A percentile compares a stretch with the other conserved stretches of the same genome.
Conservation (phyloP, 53 echinoderm and acorn worm genomes). For the Mesocentrotus franciscanus region DNA sequence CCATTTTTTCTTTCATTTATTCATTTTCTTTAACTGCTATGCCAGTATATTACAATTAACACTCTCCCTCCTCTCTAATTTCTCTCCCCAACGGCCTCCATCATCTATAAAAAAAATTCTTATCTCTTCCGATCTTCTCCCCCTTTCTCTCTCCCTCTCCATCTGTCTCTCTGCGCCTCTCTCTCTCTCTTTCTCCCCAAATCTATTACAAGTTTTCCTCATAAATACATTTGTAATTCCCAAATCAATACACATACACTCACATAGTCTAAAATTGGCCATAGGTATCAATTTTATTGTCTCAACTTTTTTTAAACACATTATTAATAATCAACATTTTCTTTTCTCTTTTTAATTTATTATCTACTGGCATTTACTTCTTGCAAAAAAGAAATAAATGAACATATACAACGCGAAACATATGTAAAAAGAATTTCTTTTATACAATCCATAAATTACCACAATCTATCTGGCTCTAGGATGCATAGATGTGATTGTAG, state of each 20-base stretch:
- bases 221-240: neutral
- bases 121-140: neutral
- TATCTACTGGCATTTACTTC: conserved; percentile 61
- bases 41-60: neutral
- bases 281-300: conserved; percentile 68
- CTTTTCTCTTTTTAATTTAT: conserved; percentile 57
- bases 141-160: neutral
- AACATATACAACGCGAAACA: conserved; percentile 62
- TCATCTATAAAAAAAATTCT: neutral
- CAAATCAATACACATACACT: neutral
- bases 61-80: neutral
- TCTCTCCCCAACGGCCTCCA: no score
- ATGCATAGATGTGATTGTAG: conserved; percentile 66
- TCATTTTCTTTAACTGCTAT: neutral
- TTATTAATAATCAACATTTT: conserved; percentile 53
- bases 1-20: neutral
- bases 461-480: conserved; percentile 18
- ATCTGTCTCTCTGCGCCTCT: neutral
- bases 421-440: conserved; percentile 61
- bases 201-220: neutral
- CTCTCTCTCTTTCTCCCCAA: neutral
- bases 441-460: conserved; percentile 56
- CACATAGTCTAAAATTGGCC: conserved; percentile 57
- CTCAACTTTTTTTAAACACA: conserved; percentile 66
- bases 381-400: conserved; percentile 67